Evolutionary conservation across 1,140 invertebrate genomes (phyloP).

Genomic region (Chironomus striatipennis): DNA sequence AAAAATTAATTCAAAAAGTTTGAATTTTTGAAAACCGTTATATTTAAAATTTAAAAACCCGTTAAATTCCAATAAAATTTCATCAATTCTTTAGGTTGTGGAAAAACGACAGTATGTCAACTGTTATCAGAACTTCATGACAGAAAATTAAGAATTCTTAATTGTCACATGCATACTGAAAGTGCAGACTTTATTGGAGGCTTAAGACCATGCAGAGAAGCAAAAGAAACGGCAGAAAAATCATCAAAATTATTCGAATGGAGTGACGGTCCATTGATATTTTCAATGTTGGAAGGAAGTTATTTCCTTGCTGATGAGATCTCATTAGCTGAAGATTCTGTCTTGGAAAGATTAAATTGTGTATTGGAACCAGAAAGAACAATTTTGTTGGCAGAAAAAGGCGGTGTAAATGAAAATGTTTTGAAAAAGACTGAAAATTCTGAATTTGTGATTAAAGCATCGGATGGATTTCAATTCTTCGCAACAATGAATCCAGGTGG

Average conservation of each 20-base stretch:
- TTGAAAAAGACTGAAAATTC: slow-evolving; percentile 41
- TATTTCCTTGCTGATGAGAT: slow-evolving; percentile 98
- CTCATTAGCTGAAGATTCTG: slow-evolving; percentile 97
- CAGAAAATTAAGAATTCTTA: slow-evolving; percentile 68
- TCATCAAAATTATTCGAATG: slow-evolving; percentile 82
- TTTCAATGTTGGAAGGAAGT: slow-evolving; percentile 78
- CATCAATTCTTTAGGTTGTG: slow-evolving; percentile 52
- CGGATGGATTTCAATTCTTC: slow-evolving; percentile 78
- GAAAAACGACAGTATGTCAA: slow-evolving; percentile 96
- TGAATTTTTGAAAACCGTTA: too few relatives aligned
- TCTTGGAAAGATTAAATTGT: slow-evolving; percentile 94
- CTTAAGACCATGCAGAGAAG: slow-evolving; percentile 77
- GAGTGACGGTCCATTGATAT: slow-evolving; percentile 92
- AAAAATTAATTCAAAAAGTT: too few relatives aligned
- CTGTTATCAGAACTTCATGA: slow-evolving; percentile 61
- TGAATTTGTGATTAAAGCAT: slow-evolving; percentile 60
- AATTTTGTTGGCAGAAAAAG: slow-evolving; percentile 85
- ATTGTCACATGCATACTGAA: slow-evolving; percentile 99
- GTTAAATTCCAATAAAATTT: too few relatives aligned
- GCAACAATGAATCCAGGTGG: slow-evolving; percentile 99
- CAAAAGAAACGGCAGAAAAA: slow-evolving; percentile 39
- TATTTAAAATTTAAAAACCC: too few relatives aligned
- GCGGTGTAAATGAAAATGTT: slow-evolving; percentile 44
- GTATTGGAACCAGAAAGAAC: slow-evolving; percentile 90
- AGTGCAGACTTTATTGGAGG: slow-evolving; percentile 96